Evolutionary conservation across 1,140 invertebrate species (phyloP), one percentile per base, ranked within the genome.

Genomic region (Gryllus bimaculatus): DNA sequence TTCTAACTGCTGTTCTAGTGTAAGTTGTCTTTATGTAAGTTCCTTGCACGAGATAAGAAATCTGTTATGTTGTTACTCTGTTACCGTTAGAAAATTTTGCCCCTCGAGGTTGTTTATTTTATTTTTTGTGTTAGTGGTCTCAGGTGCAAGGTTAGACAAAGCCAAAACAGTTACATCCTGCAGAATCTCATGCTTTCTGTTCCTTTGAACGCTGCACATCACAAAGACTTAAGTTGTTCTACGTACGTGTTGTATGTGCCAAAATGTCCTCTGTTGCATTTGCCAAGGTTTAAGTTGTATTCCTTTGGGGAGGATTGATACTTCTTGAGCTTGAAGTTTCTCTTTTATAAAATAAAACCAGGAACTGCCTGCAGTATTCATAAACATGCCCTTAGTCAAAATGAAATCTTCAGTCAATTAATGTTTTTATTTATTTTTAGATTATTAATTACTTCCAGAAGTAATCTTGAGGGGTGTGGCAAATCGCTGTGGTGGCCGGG

Each of bases 201-300:
- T 66, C 54, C 54, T 66, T 66, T 66, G 54, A 66, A 66, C 54
- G 18, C 54, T 66, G 54, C 54, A 66, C 54, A 66, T 66, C 54
- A 66, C 54, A 66, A 66, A 66, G 54, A 66, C 54, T 66, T 66
- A 66, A 66, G 54, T 66, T 66, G 54, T 66, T 66, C 54, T 66
- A 18, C 54, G 54, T 66, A 66, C 54, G 54, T 66, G 54, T 66
- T 66, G 54, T 66, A 66, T 66, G 54, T 66, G 54, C 54, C 54
- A 66, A 66, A 66, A 66, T 66, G 54, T 66, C 18, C 54, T 66
- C 54, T 66, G 10, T 66, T 66, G 54, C 54, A 66, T 66, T 66
- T 66, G 54, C 54, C 54, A 66, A 66, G 54, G 18, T 66, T 66
- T 66, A 66, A 66, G 54, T 66, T 66, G 10, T 66, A 66, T 66